Evolutionary conservation across 2,797 vertebrate species (phyloP), one percentile per base, ranked within the genome.

Genomic region (Smutsia gigantea): DNA sequence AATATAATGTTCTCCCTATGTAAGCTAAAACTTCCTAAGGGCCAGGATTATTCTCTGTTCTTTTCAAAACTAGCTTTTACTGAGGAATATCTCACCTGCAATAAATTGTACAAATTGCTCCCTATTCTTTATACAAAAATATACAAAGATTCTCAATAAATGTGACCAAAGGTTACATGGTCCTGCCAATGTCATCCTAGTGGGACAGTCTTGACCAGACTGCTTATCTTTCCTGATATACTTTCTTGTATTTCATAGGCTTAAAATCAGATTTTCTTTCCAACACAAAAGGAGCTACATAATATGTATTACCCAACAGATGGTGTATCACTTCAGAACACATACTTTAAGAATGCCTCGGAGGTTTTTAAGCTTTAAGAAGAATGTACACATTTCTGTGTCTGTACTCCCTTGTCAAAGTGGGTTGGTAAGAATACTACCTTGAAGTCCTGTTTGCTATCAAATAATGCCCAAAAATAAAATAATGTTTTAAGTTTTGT

Each of bases 211-310:
- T 51, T 92, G 25, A 68, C 37, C n/a, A 97, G 69, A 69, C 6
- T 7, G 27, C 15, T 82, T 89, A 71, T 17, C 34, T 69, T 91
- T 95, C 82, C 71, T 49, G 46, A 53, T 27, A 15, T 59, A 39
- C 25, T 64, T 74, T 57, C 27, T 55, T 92, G 14, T 79, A 55
- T 59, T 87, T 83, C 37, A 78, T 29, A 92, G 7, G 69, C 66
- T 93, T 90, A 91, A 90, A 94, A 95, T 82, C 42, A 93, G 69
- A 77, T n/a, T 81, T 64, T 88, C 71, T 75, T 31, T 61, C 6
- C 74, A 87, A 72, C 29, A 90, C 39, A 74, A 71, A 93, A 89
- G 13, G 78, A 91, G 10, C 9, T 29, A 77, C 19, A 25, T 61
- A 79, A 55, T 89, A 34, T 37, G 14, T 77, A 69, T 61, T 87